A percentile compares a stretch with the other conserved stretches of the same genome.
These are phyloP conservation scores for Paramormyrops kingsleyae DNA, from an alignment of 2,113 vertebrate species.

Conservation along the genomic window DNA sequence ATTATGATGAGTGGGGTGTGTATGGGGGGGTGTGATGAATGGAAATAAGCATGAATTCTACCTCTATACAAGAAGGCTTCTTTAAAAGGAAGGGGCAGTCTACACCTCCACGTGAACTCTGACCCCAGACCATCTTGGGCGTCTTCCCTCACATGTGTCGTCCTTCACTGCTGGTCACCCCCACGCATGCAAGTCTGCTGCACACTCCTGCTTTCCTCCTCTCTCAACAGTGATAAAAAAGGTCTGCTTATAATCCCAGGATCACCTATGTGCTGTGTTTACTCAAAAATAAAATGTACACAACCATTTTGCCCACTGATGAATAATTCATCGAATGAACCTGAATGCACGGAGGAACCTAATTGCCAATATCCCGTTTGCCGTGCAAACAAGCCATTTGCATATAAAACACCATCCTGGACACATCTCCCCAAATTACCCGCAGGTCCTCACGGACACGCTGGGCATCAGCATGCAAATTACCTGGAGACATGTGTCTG, in stretches of 20 bases:
- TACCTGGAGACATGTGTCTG: slow-evolving; percentile 15
- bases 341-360: slow-evolving; percentile 27
- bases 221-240: slow-evolving; percentile 48
- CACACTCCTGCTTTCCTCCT: slow-evolving; percentile 8
- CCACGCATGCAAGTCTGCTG: neutral
- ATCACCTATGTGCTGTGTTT: slow-evolving; percentile 51
- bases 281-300: slow-evolving; percentile 39
- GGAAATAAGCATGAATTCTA: neutral
- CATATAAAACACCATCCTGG: slow-evolving; percentile 51
- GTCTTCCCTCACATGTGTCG: neutral
- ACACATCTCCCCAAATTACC: slow-evolving; percentile 23
- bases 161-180: slow-evolving; percentile 18
- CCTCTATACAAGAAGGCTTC: neutral
- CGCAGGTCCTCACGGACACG: slow-evolving; percentile 49
- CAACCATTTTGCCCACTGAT: slow-evolving; percentile 44
- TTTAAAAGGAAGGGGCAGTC: neutral
- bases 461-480: slow-evolving; percentile 29
- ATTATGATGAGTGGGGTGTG: neutral
- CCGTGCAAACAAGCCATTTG: slow-evolving; percentile 44
- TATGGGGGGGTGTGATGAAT: neutral
- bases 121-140: neutral
- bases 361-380: slow-evolving; percentile 44
- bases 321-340: slow-evolving; percentile 47
- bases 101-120: neutral
- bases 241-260: slow-evolving; percentile 46